phyloP scores from a whole-genome alignment of 2,113 vertebrate genomes.

The Eleginops maclovinus region DNA sequence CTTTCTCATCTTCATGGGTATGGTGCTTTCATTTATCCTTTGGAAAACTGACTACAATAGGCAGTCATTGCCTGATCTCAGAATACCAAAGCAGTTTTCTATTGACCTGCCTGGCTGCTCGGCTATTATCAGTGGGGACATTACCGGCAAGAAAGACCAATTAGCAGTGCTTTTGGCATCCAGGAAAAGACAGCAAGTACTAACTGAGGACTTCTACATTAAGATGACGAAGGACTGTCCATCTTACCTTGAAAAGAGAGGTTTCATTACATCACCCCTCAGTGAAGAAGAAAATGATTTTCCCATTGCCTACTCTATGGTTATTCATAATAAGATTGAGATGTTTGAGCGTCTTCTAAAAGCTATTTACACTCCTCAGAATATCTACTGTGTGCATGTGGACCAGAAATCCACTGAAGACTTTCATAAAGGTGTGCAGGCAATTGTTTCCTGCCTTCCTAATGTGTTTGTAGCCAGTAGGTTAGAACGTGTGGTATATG shows the following conservation, averaged over 20 bases:
- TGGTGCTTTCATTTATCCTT: slow-evolving; percentile 23
- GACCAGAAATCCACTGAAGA: slow-evolving; percentile 84
- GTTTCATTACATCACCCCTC: slow-evolving; percentile 83
- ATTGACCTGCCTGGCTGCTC: slow-evolving; percentile 80
- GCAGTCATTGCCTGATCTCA: not conserved
- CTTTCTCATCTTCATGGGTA: slow-evolving; percentile 8
- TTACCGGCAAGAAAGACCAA: slow-evolving; percentile 6
- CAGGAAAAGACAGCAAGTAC: not conserved
- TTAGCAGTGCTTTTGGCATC: slow-evolving; percentile 73
- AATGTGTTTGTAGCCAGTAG: slow-evolving; percentile 92
- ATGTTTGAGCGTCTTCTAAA: slow-evolving; percentile 93
- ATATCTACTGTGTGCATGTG: slow-evolving; percentile 91
- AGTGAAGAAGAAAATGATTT: slow-evolving; percentile 87
- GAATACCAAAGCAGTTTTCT: slow-evolving; percentile 31
- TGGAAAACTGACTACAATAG: slow-evolving; percentile 16
- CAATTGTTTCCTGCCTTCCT: slow-evolving; percentile 87
- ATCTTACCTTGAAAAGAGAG: slow-evolving; percentile 77
- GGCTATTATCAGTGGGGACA: slow-evolving; percentile 81
- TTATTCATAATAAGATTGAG: slow-evolving; percentile 92
- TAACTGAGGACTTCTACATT: slow-evolving; percentile 81
- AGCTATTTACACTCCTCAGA: slow-evolving; percentile 90
- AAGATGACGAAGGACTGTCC: slow-evolving; percentile 86
- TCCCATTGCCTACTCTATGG: slow-evolving; percentile 93
- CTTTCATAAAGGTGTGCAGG: slow-evolving; percentile 84
- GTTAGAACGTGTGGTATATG: slow-evolving; percentile 87